Evolutionary conservation across 2,113 vertebrate species (phyloP).

Genomic region (Antigone vipio): DNA sequence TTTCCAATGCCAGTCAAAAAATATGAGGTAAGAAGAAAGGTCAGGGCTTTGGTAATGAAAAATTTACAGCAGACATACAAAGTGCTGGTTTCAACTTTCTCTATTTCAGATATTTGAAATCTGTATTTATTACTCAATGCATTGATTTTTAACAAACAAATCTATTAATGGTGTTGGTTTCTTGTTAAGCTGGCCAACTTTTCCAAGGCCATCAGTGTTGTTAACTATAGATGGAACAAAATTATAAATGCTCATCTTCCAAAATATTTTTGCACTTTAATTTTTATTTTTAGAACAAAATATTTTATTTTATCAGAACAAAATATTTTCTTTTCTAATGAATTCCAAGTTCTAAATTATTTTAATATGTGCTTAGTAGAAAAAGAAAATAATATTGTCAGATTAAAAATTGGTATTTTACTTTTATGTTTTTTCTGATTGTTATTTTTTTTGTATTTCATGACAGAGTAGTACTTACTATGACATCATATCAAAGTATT

Average conservation of each 20-base stretch:
- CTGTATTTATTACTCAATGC: not conserved
- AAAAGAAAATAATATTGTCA: not conserved
- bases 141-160: not conserved
- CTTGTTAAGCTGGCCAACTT: not conserved
- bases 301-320: not conserved
- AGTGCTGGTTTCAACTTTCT: not conserved
- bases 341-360: not conserved
- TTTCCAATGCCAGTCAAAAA: not conserved
- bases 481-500: not conserved
- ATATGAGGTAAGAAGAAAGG: accelerated
- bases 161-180: not conserved
- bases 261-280: not conserved
- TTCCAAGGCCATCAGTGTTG: not conserved
- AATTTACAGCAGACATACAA: not conserved
- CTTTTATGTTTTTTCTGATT: not conserved
- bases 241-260: not conserved
- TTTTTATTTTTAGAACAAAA: not conserved
- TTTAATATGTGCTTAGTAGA: not conserved
- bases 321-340: not conserved
- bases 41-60: not conserved
- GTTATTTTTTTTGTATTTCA: not conserved
- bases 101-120: not conserved
- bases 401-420: not conserved
- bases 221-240: not conserved
- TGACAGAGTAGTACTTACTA: not conserved